Conservation (phyloP, 2,113 vertebrate genomes). For the Elanus axillaris region DNA sequence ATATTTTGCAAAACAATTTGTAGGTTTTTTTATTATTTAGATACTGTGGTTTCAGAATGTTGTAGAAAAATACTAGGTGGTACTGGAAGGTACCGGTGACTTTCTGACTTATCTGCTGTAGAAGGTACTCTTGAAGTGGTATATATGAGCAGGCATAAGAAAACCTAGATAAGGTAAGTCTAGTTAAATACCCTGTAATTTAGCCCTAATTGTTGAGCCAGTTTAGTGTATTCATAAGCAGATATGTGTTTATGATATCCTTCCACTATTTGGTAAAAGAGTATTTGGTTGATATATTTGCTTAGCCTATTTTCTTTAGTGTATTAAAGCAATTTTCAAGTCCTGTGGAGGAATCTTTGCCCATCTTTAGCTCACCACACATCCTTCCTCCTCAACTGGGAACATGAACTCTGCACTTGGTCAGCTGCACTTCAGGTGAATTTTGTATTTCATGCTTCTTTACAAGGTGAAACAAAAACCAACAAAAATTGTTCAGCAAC, state of each 20-base stretch:
- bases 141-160: not conserved
- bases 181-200: not conserved
- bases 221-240: not conserved
- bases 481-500: not conserved
- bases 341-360: not conserved
- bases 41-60: not conserved
- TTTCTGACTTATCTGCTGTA: not conserved
- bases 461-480: not conserved
- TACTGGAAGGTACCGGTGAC: not conserved
- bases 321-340: not conserved
- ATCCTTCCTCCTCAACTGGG: not conserved
- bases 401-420: not conserved
- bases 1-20: not conserved
- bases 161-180: not conserved
- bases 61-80: not conserved
- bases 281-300: not conserved
- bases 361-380: not conserved
- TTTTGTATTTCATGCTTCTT: not conserved
- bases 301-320: not conserved
- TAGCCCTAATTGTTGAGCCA: not conserved
- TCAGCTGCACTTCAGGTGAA: not conserved
- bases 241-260: not conserved
- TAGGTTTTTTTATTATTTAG: not conserved
- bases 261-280: not conserved
- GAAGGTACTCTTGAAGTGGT: not conserved